Base-by-base conservation (phyloP, 2,888 invertebrate species). In the Acanthococcus lagerstroemiae region DNA sequence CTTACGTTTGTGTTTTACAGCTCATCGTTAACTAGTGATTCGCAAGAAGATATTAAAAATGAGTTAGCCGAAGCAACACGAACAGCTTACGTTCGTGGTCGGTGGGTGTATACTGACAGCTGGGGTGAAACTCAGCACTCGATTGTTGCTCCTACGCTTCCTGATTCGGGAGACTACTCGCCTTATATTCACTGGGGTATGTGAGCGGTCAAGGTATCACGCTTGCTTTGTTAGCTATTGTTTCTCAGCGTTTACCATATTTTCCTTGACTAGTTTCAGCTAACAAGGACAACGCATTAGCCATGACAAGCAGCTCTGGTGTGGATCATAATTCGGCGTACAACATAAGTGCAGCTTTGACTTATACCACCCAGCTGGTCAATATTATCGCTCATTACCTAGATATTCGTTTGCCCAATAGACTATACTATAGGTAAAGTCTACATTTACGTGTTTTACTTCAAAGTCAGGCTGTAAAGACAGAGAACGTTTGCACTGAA, bases 331-430 rank as follows among this genome's bases (percentile, higher is more conserved):
- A 87, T 75, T 83, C 84, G 71, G 84, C 85, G 50, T 85, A 85
- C 73, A 84, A 84, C 69, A 87, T 87, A 70, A 83, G 83, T 75
- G 91, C 87, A 70, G 94, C 90, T 61, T 82, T 95, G 50, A 86
- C 88, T 48, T 90, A 92, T 75, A 86, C 88, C 46, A 86, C 92
- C 67, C 95, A 95, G 79, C 80, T 95, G 71, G 82, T 88, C 54
- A 84, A 86, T 74, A 80, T 92, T 70, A 79, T 93, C 70, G 88
- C 92, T 56, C 90, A 85, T 80, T 87, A 88, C 75, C 80, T 94
- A 69, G 89, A 92, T 78, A 82, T 87, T 63, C 81, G 86, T 70
- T 80, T 94, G 74, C 94, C 94, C 44, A 84, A 85, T 71, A 84
- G 84, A 76, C 77, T 86, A 72, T 79, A 81, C 63, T 85, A 85